Percentiles rank a stretch among this genome's conserved stretches.
These are phyloP conservation scores for Chirona hameri DNA, from an alignment of 2,888 invertebrate genomes.

Conservation along the genomic window DNA sequence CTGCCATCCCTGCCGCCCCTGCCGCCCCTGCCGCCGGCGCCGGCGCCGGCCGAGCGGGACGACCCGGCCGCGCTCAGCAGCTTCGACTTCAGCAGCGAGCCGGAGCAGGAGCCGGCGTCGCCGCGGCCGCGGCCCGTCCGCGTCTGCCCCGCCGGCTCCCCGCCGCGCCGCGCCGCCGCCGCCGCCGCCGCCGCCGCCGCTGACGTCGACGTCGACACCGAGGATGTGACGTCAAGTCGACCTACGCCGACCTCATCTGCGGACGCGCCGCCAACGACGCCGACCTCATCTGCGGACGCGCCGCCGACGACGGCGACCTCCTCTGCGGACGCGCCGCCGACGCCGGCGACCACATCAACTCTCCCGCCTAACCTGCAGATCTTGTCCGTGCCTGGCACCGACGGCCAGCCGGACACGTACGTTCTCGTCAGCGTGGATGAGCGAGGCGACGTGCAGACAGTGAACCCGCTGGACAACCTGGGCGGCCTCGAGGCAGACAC, in stretches of 20 bases:
- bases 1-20: neutral
- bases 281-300: neutral
- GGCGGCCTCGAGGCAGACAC: conserved; percentile 9
- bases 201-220: neutral
- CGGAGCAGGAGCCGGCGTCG: neutral
- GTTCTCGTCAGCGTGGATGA: neutral
- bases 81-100: neutral
- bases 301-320: neutral
- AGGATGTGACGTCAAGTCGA: neutral
- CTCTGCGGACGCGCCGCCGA: neutral
- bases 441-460: conserved; percentile 1
- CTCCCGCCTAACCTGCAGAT: conserved; percentile 28
- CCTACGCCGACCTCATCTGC: neutral
- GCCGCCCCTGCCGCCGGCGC: neutral
- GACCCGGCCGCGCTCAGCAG: neutral
- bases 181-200: neutral
- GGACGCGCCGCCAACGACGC: neutral
- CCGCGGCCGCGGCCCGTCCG: conserved; percentile 4
- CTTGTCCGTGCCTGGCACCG: conserved; percentile 5
- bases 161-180: neutral
- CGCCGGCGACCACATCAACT: neutral
- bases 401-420: conserved; percentile 24
- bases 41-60: neutral
- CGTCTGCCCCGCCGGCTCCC: neutral
- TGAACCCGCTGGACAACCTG: conserved; percentile 24